Evolutionary conservation across 2,888 invertebrate genomes (phyloP), one percentile per base, ranked within the genome.

Genomic region (Euproctis similis): DNA sequence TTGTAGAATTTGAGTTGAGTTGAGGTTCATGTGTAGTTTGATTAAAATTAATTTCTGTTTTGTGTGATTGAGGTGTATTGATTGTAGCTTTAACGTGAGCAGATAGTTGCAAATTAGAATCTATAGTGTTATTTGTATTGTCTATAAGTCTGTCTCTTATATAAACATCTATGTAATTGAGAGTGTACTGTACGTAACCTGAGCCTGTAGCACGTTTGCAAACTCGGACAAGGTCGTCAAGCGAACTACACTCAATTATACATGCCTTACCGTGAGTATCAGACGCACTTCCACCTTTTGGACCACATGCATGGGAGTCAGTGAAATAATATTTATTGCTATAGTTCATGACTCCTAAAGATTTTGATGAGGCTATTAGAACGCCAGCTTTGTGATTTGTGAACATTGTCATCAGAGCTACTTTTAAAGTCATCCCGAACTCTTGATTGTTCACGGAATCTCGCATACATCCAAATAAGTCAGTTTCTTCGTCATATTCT

Each of bases 261-360:
- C 46, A 27, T 40, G 43, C 32, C 12, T 31, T 33, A 43, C 32
- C 48, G n/a, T n/a, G n/a, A 46, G 4, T 16, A 4, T 16, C 16
- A 2, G 3, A 2, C 2, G 14, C 42, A 30, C 32, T 45, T 34
- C 5, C 42, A 25, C 16, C 31, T 41, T 13, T 39, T 35, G 8
- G 31, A 35, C 11, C 26, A 28, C 47, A 45, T 42, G 22, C 11
- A 14, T 24, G 32, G 24, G 27, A 30, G 33, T 24, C 9, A 9
- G 8, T 14, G n/a, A 24, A 24, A 8, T 24, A n/a, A n/a, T n/a
- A n/a, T n/a, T n/a, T n/a, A n/a, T n/a, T n/a, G n/a, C n/a, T n/a
- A n/a, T n/a, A n/a, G n/a, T n/a, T n/a, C n/a, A n/a, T n/a, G n/a
- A n/a, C n/a, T n/a, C n/a, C n/a, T n/a, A n/a, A n/a, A n/a, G n/a